Percentiles rank a stretch among this genome's conserved stretches.
Evolutionary conservation across 2,888 invertebrate species (phyloP).

Genomic region (Scaptomyza caliginosa): DNA sequence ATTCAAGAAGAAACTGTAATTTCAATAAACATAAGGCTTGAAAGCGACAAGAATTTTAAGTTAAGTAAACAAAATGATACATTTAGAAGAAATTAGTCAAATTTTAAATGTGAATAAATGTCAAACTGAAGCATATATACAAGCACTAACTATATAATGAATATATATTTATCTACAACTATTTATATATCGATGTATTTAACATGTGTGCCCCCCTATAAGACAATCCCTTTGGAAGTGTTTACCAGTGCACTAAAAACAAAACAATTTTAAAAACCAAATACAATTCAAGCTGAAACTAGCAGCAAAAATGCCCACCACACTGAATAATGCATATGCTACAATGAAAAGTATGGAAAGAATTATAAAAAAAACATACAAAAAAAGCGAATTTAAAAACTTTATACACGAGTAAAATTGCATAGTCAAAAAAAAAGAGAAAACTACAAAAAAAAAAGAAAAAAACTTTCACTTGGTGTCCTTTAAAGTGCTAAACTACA

Average conservation of each 20-base stretch:
- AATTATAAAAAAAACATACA: constrained; percentile 22
- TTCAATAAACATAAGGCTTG: constrained; percentile 79
- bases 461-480: constrained; percentile 73
- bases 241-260: constrained; percentile 56
- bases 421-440: constrained; percentile 75
- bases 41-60: constrained; percentile 32
- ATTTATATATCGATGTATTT: constrained; percentile 75
- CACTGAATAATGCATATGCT: constrained; percentile 31
- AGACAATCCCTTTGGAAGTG: constrained; percentile 79
- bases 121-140: constrained; percentile 27
- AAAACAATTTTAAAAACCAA: constrained; percentile 4
- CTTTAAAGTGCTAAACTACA: constrained; percentile 57
- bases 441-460: constrained; percentile 4
- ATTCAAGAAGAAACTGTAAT: constrained; percentile 84
- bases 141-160: constrained; percentile 22
- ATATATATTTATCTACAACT: constrained; percentile 54
- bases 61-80: constrained; percentile 33
- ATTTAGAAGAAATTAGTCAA: constrained; percentile 60
- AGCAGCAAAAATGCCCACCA: constrained; percentile 52
- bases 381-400: constrained; percentile 72
- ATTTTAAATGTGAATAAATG: constrained; percentile 50
- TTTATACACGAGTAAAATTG: constrained; percentile 60
- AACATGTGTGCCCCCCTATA: constrained; percentile 53
- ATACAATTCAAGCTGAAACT: constrained; percentile 38
- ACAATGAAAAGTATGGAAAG: constrained; percentile 21